Percentiles rank a stretch among this genome's conserved stretches.
Conservation (phyloP, 2,797 vertebrate genomes). For the Odontamblyopus lacepedii region DNA sequence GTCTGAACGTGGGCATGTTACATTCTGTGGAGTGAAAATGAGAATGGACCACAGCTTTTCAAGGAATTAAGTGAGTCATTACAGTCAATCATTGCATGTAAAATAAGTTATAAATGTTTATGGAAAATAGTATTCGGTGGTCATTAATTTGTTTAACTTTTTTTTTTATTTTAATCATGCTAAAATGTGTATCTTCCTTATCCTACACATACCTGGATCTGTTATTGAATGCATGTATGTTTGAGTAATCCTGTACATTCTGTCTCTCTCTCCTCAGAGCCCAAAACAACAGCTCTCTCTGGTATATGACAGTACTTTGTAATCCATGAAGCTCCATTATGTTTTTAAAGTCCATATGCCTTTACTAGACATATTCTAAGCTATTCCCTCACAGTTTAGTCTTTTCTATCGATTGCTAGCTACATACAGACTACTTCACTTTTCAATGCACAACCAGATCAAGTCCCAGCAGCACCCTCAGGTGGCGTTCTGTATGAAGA, state of each 20-base stretch:
- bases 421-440: not conserved
- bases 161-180: no score
- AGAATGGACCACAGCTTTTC: not conserved
- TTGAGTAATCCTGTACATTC: no score
- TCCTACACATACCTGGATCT: no score
- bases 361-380: not conserved
- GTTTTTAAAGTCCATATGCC: no score
- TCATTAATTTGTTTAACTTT: not conserved
- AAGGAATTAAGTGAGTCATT: not conserved
- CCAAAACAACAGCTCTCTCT: no score
- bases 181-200: no score
- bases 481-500: no score
- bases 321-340: no score
- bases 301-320: no score
- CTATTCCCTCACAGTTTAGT: not conserved
- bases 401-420: not conserved
- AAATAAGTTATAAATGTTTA: not conserved
- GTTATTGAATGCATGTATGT: no score
- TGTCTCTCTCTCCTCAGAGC: no score
- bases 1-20: constrained; percentile 9
- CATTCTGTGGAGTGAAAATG: not conserved
- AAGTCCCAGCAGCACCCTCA: not conserved
- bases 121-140: not conserved
- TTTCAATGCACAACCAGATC: not conserved
- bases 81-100: not conserved